phyloP scores from a whole-genome alignment of 2,888 invertebrate species.

The Polydesmus complanatus region DNA sequence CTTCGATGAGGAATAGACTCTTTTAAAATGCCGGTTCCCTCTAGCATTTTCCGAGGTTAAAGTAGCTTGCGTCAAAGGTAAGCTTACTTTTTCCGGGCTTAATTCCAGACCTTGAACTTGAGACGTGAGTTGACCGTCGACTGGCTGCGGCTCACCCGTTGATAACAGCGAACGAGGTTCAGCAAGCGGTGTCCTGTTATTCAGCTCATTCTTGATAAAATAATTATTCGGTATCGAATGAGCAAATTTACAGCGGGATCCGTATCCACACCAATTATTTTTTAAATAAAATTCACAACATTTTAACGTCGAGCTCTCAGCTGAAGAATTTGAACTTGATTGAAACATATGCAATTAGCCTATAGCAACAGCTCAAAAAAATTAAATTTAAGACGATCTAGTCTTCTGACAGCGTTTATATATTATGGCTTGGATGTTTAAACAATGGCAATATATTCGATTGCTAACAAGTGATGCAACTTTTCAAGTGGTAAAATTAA shows the following conservation, averaged over 20 bases:
- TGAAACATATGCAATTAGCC: not conserved
- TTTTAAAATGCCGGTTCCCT: too few species aligned
- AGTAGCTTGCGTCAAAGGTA: too few species aligned
- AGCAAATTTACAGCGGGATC: slow-evolving; percentile 15
- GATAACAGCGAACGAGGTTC: too few species aligned
- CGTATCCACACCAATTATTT: slow-evolving; percentile 18
- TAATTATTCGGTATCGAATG: slow-evolving; percentile 4
- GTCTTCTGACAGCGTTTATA: too few species aligned
- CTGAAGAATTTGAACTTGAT: not conserved
- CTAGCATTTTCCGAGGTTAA: too few species aligned
- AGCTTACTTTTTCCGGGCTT: too few species aligned
- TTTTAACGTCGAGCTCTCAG: not conserved
- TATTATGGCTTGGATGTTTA: not conserved
- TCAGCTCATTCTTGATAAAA: not conserved
- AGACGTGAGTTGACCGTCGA: too few species aligned
- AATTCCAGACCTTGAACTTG: too few species aligned
- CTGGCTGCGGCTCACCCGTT: too few species aligned
- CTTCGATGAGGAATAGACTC: too few species aligned
- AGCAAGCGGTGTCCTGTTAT: not conserved
- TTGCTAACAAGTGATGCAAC: not conserved
- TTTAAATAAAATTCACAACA: slow-evolving; percentile 5
- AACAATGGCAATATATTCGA: not conserved
- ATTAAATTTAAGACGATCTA: too few species aligned
- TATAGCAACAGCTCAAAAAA: too few species aligned
- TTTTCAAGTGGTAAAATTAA: not conserved